Base-by-base conservation (phyloP, 2,888 invertebrate species). In the Torymus aiolomorphi region DNA sequence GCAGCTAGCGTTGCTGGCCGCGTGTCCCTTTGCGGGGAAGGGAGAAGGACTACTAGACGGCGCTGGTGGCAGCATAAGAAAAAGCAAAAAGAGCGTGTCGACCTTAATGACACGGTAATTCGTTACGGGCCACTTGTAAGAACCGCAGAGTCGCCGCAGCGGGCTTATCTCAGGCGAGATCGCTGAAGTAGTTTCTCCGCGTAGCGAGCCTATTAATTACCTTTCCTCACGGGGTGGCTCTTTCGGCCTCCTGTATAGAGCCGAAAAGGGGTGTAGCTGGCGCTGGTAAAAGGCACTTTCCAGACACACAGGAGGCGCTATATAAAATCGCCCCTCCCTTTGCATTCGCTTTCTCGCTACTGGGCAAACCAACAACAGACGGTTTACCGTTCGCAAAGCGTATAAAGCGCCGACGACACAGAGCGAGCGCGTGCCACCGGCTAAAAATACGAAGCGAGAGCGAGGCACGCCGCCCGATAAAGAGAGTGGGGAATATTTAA, bases 401-500 rank as follows among this genome's bases (percentile, higher is more conserved):
- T 81, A 83, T 78, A 83, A 83, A 82, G 51, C 42, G 71, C 20
- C 57, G 80, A n/a, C 66, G 65, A 62, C 76, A 74, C 81, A 66
- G 71, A 74, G 63, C 74, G 77, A 80, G 59, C 78, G 78, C 73
- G 61, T 57, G 74, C 62, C 69, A 13, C 14, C 18, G 56, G 54
- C 20, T 18, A 69, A 67, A 75, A 78, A 78, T 72, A 78, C 71
- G 72, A 59, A 77, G 69, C 52, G 52, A 76, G 52, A 66, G 52
- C 57, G 67, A 70, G 14, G 42, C 31, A 24, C 56, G 70, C 72
- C 65, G 11, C 18, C 67, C 66, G 78, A 80, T 78, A 67, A 66
- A 83, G 83, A 85, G 87, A 86, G 84, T 86, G 87, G 88, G 87
- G 89, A 90, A 90, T 90, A 90, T 90, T 90, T 90, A 90, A 90